A percentile compares a stretch with the other conserved stretches of the same genome.
Evolutionary conservation across 2,113 vertebrate species (phyloP).

Genomic region (Chionis minor): DNA sequence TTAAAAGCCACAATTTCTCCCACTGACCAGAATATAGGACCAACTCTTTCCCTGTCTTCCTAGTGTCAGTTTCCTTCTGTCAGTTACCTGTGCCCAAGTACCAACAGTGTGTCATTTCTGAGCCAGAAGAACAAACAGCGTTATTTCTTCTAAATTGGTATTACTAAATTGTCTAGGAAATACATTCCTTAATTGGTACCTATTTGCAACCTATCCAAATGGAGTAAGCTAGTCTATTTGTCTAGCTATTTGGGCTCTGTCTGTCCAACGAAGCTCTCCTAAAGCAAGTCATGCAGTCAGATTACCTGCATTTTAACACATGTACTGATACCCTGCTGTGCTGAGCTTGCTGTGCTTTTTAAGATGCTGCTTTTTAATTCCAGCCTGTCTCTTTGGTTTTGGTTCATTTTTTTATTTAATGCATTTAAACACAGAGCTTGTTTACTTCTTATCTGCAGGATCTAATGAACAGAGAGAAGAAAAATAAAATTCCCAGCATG

Average conservation of each 20-base stretch:
- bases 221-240: background rate
- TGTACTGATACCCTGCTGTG: background rate
- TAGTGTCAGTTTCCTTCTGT: background rate
- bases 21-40: background rate
- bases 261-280: background rate
- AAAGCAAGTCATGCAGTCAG: background rate
- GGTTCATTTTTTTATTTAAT: background rate
- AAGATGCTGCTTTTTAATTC: background rate
- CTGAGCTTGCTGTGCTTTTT: background rate
- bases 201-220: background rate
- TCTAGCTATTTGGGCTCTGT: background rate
- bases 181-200: background rate
- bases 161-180: background rate
- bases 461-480: conserved; percentile 98
- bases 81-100: background rate
- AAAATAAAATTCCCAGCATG: conserved; percentile 97
- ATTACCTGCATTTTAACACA: background rate
- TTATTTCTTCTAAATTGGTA: background rate
- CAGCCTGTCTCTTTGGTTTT: background rate
- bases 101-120: background rate
- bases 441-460: conserved; percentile 76
- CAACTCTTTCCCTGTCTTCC: background rate
- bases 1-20: background rate
- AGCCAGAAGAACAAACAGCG: background rate
- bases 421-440: background rate